A percentile compares a stretch with the other conserved stretches of the same genome.
Evolutionary conservation across 2,113 vertebrate species (phyloP).

Genomic region (Channa maculata): DNA sequence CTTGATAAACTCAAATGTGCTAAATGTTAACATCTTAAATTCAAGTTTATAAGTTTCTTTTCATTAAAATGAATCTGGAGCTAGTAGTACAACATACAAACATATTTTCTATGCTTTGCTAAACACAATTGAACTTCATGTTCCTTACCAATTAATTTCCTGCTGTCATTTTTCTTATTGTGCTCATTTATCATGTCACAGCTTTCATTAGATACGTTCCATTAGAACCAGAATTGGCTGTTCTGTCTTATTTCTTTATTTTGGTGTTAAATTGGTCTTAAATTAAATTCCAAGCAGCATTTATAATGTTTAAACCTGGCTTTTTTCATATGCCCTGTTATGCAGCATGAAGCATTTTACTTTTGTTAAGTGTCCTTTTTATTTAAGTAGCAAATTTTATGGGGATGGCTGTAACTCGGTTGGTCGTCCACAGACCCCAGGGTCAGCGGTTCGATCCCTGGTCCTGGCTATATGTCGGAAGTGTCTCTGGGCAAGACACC

Average conservation of each 20-base stretch:
- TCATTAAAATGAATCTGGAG: constrained; percentile 24
- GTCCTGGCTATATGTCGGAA: no score
- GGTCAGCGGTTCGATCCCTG: no score
- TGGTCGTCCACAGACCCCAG: no score
- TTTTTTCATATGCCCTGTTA: neutral
- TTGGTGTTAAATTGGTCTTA: constrained; percentile 30
- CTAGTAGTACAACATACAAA: neutral
- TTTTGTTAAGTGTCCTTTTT: neutral
- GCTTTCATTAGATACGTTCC: constrained; percentile 55
- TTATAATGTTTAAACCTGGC: constrained; percentile 12
- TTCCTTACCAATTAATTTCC: constrained; percentile 53
- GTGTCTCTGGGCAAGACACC: no score
- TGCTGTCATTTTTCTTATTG: constrained; percentile 58
- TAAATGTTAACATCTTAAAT: neutral
- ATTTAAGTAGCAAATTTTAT: neutral
- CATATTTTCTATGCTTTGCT: constrained; percentile 30
- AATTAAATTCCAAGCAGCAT: constrained; percentile 16
- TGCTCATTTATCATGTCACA: constrained; percentile 55
- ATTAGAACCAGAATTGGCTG: constrained; percentile 41
- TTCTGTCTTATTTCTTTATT: constrained; percentile 26
- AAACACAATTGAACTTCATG: constrained; percentile 19
- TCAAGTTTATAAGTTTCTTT: neutral
- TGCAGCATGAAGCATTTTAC: neutral
- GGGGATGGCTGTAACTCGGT: no score
- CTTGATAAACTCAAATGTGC: neutral